Conservation (phyloP, 2,113 vertebrate genomes). For the Perca flavescens region DNA sequence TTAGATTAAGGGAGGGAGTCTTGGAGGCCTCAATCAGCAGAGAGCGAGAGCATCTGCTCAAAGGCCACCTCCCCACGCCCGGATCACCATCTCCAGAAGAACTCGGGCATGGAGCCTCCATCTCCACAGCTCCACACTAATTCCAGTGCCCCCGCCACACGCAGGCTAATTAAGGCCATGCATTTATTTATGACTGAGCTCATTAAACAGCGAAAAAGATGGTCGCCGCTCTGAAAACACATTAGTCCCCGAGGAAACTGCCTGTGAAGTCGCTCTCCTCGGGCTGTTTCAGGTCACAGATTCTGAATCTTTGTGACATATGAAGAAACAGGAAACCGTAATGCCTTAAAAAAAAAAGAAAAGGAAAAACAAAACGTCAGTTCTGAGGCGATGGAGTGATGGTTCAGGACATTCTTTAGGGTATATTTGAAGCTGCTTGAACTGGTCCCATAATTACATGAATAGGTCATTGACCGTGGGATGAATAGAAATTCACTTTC, state of each 20-base stretch:
- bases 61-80: conserved; percentile 84
- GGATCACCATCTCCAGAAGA: conserved; percentile 80
- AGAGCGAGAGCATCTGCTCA: conserved; percentile 87
- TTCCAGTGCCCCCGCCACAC: conserved; percentile 76
- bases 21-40: conserved; percentile 73
- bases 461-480: conserved; percentile 75
- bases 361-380: conserved; percentile 20
- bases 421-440: conserved; percentile 79
- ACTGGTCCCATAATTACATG: conserved; percentile 81
- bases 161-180: conserved; percentile 86
- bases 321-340: conserved; percentile 64
- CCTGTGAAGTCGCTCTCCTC: conserved; percentile 79
- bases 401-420: conserved; percentile 68
- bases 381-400: conserved; percentile 53
- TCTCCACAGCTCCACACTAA: conserved; percentile 72
- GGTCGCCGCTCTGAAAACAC: conserved; percentile 80
- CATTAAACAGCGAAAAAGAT: conserved; percentile 81
- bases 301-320: conserved; percentile 77
- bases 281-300: conserved; percentile 77
- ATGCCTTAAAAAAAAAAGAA: conserved; percentile 42
- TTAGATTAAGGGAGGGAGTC: conserved; percentile 81
- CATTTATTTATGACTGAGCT: conserved; percentile 87
- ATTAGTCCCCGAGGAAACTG: conserved; percentile 80
- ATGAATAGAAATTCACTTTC: conserved; percentile 54
- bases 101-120: conserved; percentile 76